These are phyloP conservation scores for Columba livia DNA, from an alignment of 2,113 vertebrate genomes.

Conservation along the genomic window DNA sequence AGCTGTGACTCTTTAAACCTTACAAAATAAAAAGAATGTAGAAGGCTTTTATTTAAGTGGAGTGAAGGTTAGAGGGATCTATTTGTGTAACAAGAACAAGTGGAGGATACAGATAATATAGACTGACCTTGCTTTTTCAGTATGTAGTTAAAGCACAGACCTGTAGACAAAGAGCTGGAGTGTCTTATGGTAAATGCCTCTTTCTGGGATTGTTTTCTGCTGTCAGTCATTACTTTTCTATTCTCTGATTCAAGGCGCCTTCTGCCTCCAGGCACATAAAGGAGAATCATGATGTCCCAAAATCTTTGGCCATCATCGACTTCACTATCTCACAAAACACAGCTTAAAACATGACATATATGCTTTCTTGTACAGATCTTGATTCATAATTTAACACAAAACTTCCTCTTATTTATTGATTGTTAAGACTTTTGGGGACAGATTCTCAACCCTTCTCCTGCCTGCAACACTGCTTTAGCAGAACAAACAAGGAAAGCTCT, in stretches of 20 bases:
- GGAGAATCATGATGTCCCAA: not conserved
- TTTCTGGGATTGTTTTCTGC: not conserved
- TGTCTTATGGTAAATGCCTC: conserved; percentile 3
- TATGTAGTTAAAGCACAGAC: not conserved
- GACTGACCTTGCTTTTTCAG: conserved; percentile 28
- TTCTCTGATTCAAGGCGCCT: not conserved
- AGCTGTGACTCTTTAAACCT: conserved; percentile 51
- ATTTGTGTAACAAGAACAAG: conserved; percentile 61
- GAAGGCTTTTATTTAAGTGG: conserved; percentile 52
- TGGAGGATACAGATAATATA: conserved; percentile 33
- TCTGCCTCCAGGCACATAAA: conserved; percentile 20
- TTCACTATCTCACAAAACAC: conserved; percentile 6
- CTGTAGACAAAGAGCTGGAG: not conserved
- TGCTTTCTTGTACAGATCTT: not conserved
- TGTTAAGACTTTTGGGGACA: not conserved
- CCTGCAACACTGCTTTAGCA: not conserved
- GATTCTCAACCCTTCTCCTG: not conserved
- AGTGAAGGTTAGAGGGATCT: conserved; percentile 44
- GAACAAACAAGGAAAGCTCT: not conserved
- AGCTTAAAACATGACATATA: not conserved
- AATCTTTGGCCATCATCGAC: not conserved
- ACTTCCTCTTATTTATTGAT: not conserved
- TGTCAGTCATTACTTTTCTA: conserved; percentile 34
- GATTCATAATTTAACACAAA: conserved; percentile 16
- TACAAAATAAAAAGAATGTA: conserved; percentile 49